These are phyloP conservation scores for Hemibagrus guttatus DNA, from an alignment of 2,797 vertebrate genomes.

Conservation along the genomic window DNA sequence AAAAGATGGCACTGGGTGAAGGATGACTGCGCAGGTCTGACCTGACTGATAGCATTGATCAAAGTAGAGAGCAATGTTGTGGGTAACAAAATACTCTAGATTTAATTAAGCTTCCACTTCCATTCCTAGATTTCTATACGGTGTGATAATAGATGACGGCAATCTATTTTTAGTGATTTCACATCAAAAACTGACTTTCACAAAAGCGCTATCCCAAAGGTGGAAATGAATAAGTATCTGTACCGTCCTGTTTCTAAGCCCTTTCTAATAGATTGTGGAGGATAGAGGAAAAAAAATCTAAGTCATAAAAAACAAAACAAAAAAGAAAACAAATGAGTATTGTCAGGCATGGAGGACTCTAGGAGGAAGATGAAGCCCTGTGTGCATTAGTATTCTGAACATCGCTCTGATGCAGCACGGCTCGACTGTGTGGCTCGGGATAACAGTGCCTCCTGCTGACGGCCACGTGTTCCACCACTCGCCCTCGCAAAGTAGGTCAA, in stretches of 20 bases:
- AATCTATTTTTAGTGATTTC: not conserved
- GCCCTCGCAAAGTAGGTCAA: slow-evolving; percentile 72
- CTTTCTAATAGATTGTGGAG: not conserved
- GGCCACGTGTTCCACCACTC: not conserved
- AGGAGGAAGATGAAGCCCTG: slow-evolving; percentile 52
- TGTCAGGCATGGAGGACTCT: slow-evolving; percentile 62
- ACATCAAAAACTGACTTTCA: not conserved
- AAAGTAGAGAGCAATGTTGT: not conserved
- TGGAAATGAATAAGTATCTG: not conserved
- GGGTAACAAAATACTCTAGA: not conserved
- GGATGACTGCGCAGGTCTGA: slow-evolving; percentile 68
- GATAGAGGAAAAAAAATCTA: slow-evolving; percentile 26
- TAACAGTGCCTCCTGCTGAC: slow-evolving; percentile 73
- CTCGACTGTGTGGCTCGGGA: slow-evolving; percentile 21
- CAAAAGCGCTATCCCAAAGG: not conserved
- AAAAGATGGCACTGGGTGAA: slow-evolving; percentile 65
- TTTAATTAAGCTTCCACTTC: not conserved
- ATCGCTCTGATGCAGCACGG: slow-evolving; percentile 75
- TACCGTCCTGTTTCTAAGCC: not conserved
- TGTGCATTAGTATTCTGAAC: slow-evolving; percentile 77
- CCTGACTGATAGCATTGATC: slow-evolving; percentile 7
- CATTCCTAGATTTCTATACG: not conserved
- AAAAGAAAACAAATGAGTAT: slow-evolving; percentile 21
- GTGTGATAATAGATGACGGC: not conserved
- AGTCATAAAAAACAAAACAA: not conserved